phyloP scores from a whole-genome alignment of 2,113 vertebrate species.

The Eolophus roseicapilla region DNA sequence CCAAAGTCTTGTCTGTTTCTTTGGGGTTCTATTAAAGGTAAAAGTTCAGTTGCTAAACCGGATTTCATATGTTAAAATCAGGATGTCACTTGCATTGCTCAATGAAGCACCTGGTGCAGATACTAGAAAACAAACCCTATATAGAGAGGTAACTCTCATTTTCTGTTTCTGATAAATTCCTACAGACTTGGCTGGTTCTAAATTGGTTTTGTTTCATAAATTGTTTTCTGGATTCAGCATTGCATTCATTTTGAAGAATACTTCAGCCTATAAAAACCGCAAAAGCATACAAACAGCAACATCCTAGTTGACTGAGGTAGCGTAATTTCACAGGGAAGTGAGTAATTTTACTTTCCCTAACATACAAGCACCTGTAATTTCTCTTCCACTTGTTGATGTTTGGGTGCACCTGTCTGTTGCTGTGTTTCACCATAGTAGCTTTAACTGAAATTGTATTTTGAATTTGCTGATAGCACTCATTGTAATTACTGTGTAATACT shows the following conservation, averaged over 20 bases:
- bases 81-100: neutral
- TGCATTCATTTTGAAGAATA: neutral
- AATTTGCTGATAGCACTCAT: constrained; percentile 65
- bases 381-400: neutral
- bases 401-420: constrained; percentile 37
- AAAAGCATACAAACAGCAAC: neutral
- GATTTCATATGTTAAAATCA: neutral
- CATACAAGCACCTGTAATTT: neutral
- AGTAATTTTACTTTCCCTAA: neutral
- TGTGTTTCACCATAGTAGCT: constrained; percentile 6
- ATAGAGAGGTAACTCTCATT: neutral
- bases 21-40: neutral
- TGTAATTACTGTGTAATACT: constrained; percentile 68
- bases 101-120: neutral
- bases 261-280: neutral
- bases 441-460: constrained; percentile 34
- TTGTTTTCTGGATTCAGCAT: neutral
- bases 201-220: neutral
- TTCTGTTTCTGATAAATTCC: neutral
- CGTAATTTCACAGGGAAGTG: neutral
- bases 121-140: neutral
- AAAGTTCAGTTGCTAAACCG: neutral
- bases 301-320: neutral
- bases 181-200: neutral
- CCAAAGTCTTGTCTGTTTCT: neutral